phyloP scores from a whole-genome alignment of 2,113 vertebrate species.

The Podarcis cretensis region DNA sequence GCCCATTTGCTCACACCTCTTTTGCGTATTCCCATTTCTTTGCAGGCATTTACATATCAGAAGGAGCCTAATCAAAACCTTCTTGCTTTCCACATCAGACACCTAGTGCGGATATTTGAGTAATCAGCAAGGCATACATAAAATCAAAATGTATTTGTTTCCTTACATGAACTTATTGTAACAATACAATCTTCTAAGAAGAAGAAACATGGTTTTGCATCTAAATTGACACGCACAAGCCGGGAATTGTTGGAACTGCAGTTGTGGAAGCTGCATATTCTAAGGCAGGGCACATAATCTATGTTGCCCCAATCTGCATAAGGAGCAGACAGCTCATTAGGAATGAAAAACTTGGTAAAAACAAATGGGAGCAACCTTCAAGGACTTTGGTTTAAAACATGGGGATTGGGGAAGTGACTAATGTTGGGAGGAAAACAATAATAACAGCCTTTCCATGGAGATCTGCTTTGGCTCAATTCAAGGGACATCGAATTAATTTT shows the following conservation, averaged over 20 bases:
- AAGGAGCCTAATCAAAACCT: slow-evolving; percentile 61
- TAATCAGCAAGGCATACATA: slow-evolving; percentile 52
- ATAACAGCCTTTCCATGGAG: neutral
- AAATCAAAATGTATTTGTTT: slow-evolving; percentile 55
- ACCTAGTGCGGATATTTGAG: slow-evolving; percentile 44
- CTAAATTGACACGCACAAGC: slow-evolving; percentile 32
- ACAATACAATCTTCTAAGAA: slow-evolving; percentile 40
- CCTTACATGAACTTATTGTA: slow-evolving; percentile 44
- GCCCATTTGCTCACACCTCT: slow-evolving; percentile 31
- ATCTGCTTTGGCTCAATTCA: neutral
- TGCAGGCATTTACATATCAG: slow-evolving; percentile 60
- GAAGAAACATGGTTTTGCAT: slow-evolving; percentile 19
- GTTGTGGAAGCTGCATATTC: slow-evolving; percentile 54
- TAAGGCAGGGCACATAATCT: slow-evolving; percentile 58
- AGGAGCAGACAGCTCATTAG: slow-evolving; percentile 50
- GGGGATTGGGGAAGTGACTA: neutral
- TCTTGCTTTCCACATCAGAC: slow-evolving; percentile 54
- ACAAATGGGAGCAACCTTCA: neutral
- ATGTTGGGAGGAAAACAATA: neutral
- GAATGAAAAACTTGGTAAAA: neutral
- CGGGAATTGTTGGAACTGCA: slow-evolving; percentile 28
- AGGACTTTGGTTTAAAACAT: slow-evolving; percentile 9
- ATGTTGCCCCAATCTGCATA: slow-evolving; percentile 51
- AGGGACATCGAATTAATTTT: neutral
- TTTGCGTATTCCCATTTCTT: slow-evolving; percentile 37